Percentiles rank a stretch among this genome's conserved stretches.
These are phyloP conservation scores for Brienomyrus longianalis DNA, from an alignment of 2,113 vertebrate species.

Conservation along the genomic window DNA sequence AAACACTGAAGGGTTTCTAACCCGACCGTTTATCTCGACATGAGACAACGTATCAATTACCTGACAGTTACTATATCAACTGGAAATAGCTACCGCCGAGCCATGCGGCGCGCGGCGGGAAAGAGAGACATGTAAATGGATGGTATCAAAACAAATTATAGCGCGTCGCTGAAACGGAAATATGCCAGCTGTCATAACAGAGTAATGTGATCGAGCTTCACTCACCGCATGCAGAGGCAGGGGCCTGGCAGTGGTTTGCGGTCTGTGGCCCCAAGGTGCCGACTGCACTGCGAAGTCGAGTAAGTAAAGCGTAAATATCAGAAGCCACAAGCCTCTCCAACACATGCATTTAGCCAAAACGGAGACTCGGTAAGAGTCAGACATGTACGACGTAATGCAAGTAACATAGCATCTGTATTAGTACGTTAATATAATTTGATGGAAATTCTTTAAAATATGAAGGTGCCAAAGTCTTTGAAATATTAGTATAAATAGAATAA, in stretches of 20 bases:
- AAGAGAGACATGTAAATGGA: not conserved
- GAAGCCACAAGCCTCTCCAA: not conserved
- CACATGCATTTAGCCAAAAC: not conserved
- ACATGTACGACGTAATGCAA: not conserved
- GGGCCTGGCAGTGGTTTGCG: not conserved
- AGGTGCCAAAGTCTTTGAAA: not conserved
- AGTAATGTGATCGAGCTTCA: not conserved
- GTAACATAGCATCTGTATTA: not conserved
- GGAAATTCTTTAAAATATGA: not conserved
- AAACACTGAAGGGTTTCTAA: not conserved
- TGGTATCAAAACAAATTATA: not conserved
- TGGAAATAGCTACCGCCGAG: not conserved
- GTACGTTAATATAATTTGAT: not conserved
- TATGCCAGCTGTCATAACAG: conserved; percentile 11
- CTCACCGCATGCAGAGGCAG: not conserved
- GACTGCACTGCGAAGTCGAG: not conserved
- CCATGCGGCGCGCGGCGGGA: not conserved
- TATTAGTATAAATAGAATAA: not conserved
- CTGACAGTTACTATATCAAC: not conserved
- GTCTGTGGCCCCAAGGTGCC: not conserved
- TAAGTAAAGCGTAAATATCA: not conserved
- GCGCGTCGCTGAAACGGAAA: not conserved
- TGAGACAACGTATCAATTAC: not conserved
- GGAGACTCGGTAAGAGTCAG: not conserved
- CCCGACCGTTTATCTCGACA: not conserved